Evolutionary conservation across 35 echinoderm and acorn worm species (phyloP).

Genomic region (Acanthaster planci): DNA sequence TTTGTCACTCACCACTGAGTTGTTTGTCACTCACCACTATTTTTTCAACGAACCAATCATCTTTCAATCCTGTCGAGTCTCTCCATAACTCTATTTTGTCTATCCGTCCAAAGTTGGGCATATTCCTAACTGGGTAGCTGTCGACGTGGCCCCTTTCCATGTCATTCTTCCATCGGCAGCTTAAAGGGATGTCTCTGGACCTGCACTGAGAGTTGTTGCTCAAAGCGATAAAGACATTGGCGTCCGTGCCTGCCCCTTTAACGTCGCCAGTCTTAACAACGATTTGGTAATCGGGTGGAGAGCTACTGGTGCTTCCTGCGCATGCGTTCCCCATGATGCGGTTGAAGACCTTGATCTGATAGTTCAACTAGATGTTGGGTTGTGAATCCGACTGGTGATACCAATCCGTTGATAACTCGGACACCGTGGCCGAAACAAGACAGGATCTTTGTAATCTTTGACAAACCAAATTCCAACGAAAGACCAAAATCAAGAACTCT

Average conservation of each 20-base stretch:
- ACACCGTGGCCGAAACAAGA: too few relatives aligned
- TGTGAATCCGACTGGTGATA: too few relatives aligned
- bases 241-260: conserved; percentile 91
- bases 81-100: conserved; percentile 71
- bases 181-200: conserved; percentile 65
- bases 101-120: conserved; percentile 68
- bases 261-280: conserved; percentile 83
- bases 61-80: conserved; percentile 33
- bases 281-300: conserved; percentile 63
- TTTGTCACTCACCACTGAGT: too few relatives aligned
- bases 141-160: conserved; percentile 68
- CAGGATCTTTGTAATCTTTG: too few relatives aligned
- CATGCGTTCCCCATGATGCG: too few relatives aligned
- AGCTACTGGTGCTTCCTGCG: too few relatives aligned
- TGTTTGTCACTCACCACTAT: conserved; percentile 45
- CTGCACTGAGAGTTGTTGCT: conserved; percentile 47
- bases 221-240: conserved; percentile 79
- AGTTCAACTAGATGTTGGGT: too few relatives aligned
- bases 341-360: too few relatives aligned
- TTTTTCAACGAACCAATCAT: conserved; percentile 76
- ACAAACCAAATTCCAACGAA: too few relatives aligned
- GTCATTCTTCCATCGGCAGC: conserved; percentile 70
- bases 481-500: too few relatives aligned
- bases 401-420: too few relatives aligned
- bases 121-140: conserved; percentile 58